These are phyloP conservation scores for Oryzias celebensis DNA, from an alignment of 2,113 vertebrate species.

Conservation along the genomic window DNA sequence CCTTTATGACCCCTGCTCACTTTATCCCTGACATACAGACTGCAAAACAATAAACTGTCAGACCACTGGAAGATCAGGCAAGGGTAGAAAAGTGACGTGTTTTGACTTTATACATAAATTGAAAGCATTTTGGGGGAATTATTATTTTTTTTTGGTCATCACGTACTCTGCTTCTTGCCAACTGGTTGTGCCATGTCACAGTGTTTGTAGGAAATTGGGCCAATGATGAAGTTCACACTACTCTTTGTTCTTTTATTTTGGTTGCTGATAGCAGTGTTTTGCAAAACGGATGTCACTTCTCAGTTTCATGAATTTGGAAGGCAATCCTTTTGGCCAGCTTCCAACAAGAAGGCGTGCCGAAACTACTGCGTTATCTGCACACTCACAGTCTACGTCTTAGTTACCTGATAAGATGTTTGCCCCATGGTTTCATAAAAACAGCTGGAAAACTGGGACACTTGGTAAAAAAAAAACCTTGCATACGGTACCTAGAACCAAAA, in stretches of 20 bases:
- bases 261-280: slow-evolving; percentile 37
- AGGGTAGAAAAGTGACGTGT: slow-evolving; percentile 2
- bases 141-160: slow-evolving; percentile 10
- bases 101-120: slow-evolving; percentile 45
- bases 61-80: slow-evolving; percentile 55
- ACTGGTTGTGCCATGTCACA: slow-evolving; percentile 61
- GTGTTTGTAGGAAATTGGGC: slow-evolving; percentile 37
- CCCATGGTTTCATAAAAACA: slow-evolving; percentile 15
- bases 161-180: slow-evolving; percentile 22
- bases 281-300: slow-evolving; percentile 23
- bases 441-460: slow-evolving; percentile 13
- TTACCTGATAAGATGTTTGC: slow-evolving; percentile 23
- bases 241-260: slow-evolving; percentile 16
- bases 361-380: slow-evolving; percentile 70
- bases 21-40: slow-evolving; percentile 27
- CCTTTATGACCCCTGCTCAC: slow-evolving; percentile 86
- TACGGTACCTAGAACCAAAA: slow-evolving; percentile 67
- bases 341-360: slow-evolving; percentile 42
- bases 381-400: slow-evolving; percentile 52
- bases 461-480: not conserved
- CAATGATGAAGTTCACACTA: slow-evolving; percentile 2
- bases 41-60: slow-evolving; percentile 40
- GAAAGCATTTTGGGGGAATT: slow-evolving; percentile 26
- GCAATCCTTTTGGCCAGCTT: slow-evolving; percentile 14
- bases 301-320: slow-evolving; percentile 2